A percentile compares a stretch with the other conserved stretches of the same genome.
These are phyloP conservation scores for Dromococcyx pavoninus DNA, from an alignment of 2,797 vertebrate species.

Conservation along the genomic window DNA sequence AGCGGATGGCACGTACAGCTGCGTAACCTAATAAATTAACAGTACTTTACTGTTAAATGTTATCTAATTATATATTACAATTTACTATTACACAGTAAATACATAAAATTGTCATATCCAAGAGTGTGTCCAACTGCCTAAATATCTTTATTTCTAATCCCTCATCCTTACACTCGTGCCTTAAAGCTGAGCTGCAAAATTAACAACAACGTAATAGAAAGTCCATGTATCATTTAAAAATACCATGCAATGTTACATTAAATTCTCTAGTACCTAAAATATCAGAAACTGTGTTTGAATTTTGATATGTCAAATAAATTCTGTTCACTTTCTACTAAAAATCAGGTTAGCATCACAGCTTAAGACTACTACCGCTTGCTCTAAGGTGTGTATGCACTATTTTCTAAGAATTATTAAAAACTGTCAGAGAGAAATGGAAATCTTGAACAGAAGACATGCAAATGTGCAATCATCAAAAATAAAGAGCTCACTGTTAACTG, in stretches of 20 bases:
- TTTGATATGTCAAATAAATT: neutral
- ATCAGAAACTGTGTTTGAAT: neutral
- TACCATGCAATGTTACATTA: neutral
- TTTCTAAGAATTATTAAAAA: neutral
- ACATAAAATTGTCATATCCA: neutral
- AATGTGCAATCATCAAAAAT: neutral
- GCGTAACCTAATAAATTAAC: slow-evolving; percentile 85
- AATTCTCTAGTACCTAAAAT: no score
- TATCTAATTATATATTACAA: neutral
- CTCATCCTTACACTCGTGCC: neutral
- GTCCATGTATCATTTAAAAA: neutral
- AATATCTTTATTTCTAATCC: neutral
- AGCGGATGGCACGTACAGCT: slow-evolving; percentile 94
- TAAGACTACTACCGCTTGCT: neutral
- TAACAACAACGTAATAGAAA: neutral
- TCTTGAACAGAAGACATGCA: neutral
- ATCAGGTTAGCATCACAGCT: neutral
- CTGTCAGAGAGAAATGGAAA: neutral
- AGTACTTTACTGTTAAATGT: neutral
- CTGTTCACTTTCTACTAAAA: neutral
- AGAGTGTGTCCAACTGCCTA: neutral
- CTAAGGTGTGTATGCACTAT: neutral
- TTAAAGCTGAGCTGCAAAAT: neutral
- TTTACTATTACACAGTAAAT: neutral
- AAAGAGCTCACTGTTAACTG: neutral